Base-by-base conservation (phyloP, 2,113 vertebrate genomes). In the Oophaga pumilio region DNA sequence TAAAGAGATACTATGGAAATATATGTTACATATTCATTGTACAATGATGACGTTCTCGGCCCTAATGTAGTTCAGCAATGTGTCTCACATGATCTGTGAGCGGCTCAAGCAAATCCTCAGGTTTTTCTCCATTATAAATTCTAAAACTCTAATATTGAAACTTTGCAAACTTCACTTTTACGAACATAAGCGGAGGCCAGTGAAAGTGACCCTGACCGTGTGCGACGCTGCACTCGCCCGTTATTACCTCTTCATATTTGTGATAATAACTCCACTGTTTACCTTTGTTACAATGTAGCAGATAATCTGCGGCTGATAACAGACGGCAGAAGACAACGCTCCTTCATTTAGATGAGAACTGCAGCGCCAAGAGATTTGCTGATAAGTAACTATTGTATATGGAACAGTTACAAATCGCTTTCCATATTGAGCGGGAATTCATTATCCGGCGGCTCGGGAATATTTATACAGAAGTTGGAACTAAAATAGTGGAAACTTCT, bases 251-350 rank as follows among this genome's bases (percentile, higher is more conserved):
- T 59, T 59, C 60, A 49, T 49, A 49, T 24, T 50, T 66, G 20
- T 81, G 15, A 81, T 62, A 80, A 59, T 80, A 60, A 43, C 15
- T 10, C 13, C 28, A 2, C 8, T 59, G 26, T 80, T 80, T 80
- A 79, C 76, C 26, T 80, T 59, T 33, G 24, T 7, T 80, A 18
- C 9, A 60, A 17, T 1, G 10, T 53, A 81, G 49, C 20, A 66
- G 43, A 82, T 82, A 82, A 82, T 12, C 14, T 2, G 79, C 1
- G 59, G 53, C 79, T 50, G 60, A 66, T 82, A 82, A 66, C 28
- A 50, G 79, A 3, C 33, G 33, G 33, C 33, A 43, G 33, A 43
- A 49, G 9, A 50, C 43, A 52, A 6, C 13, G 53, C n/a, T 28
- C 24, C 15, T 80, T 60, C 57, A 15, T 33, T 33, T 18, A 18